Percentiles rank a stretch among this genome's conserved stretches.
Conservation (phyloP, 1,140 invertebrate species). For the Myzus persicae region DNA sequence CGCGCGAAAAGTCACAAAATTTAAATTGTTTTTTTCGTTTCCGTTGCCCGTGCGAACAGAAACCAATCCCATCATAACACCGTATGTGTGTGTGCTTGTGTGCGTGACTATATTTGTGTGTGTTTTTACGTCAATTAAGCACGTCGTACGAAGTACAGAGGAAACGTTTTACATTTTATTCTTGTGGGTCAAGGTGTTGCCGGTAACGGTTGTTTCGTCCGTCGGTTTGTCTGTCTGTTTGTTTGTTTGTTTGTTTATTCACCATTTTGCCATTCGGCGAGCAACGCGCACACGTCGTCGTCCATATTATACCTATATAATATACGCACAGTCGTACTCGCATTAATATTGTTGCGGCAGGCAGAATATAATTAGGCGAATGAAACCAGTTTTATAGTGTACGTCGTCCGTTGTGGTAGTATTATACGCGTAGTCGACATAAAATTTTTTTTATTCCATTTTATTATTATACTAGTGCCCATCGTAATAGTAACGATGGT, state of each 20-base stretch:
- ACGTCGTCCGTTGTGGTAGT: not conserved
- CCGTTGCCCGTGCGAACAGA: not conserved
- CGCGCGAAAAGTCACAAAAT: not conserved
- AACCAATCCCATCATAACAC: not conserved
- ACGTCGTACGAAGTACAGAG: not conserved
- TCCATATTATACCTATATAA: not conserved
- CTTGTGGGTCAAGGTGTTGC: conserved; percentile 15
- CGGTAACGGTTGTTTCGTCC: conserved; percentile 21
- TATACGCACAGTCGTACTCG: not conserved
- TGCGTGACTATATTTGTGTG: no score
- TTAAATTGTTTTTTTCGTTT: not conserved
- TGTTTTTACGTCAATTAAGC: conserved; percentile 12
- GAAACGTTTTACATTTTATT: not conserved
- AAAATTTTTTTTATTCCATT: not conserved
- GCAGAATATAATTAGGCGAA: not conserved
- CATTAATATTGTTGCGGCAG: not conserved
- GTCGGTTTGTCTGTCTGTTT: not conserved
- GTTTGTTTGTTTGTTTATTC: not conserved
- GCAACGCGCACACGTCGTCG: not conserved
- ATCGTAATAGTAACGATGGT: no score
- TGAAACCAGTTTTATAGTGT: not conserved
- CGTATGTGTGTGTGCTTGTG: not conserved
- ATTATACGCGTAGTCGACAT: not conserved
- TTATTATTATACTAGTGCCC: not conserved
- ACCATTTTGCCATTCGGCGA: not conserved